Evolutionary conservation across 2,888 invertebrate genomes (phyloP).

Genomic region (Brenthis ino): DNA sequence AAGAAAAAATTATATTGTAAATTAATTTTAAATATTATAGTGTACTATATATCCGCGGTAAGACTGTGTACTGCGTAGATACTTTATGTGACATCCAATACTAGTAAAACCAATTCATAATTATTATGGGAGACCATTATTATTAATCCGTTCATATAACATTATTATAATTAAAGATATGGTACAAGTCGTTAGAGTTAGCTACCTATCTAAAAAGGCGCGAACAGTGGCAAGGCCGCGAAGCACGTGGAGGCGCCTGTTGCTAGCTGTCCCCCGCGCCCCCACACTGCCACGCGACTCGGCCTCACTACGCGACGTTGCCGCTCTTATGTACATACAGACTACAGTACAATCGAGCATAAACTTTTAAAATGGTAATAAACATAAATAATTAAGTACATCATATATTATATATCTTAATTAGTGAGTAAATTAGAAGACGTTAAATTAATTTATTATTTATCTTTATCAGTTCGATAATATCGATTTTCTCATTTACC

Average conservation of each 20-base stretch:
- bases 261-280: slow-evolving; percentile 60
- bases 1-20: too few species aligned
- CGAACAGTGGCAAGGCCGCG: slow-evolving; percentile 76
- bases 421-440: not conserved
- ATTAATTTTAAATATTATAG: too few species aligned
- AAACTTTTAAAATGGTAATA: slow-evolving; percentile 19
- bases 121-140: not conserved
- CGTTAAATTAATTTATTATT: not conserved
- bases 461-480: not conserved
- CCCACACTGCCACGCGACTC: slow-evolving; percentile 44
- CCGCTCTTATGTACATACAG: slow-evolving; percentile 53
- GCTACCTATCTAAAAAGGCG: slow-evolving; percentile 69
- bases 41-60: too few species aligned
- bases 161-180: slow-evolving; percentile 41
- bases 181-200: slow-evolving; percentile 57
- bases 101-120: too few species aligned
- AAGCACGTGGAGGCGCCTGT: slow-evolving; percentile 79
- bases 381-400: not conserved
- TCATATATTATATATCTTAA: not conserved
- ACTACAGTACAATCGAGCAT: slow-evolving; percentile 3
- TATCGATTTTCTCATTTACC: slow-evolving; percentile 19
- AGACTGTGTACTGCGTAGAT: too few species aligned
- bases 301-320: slow-evolving; percentile 62
- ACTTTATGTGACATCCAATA: too few species aligned
- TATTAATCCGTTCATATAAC: slow-evolving; percentile 6